A percentile compares a stretch with the other conserved stretches of the same genome.
These are phyloP conservation scores for Leuciscus waleckii DNA, from an alignment of 2,797 vertebrate genomes.

Conservation along the genomic window DNA sequence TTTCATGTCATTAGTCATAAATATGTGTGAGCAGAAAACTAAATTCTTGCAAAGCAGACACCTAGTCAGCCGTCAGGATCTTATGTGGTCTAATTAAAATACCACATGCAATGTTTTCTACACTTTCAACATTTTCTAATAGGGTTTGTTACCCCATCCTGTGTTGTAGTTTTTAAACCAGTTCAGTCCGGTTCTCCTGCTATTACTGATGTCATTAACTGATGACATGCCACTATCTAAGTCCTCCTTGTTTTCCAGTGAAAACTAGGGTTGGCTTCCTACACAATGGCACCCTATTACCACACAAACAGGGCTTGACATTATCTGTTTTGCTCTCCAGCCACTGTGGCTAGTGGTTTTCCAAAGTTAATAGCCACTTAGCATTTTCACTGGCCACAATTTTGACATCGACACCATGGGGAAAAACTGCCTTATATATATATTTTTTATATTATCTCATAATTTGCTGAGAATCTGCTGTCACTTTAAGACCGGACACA, in stretches of 20 bases:
- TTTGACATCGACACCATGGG: too few species aligned
- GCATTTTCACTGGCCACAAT: too few species aligned
- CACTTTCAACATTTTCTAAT: background rate
- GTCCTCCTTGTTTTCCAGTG: constrained; percentile 15
- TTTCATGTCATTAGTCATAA: constrained; percentile 17
- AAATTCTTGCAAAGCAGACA: background rate
- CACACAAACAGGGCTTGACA: background rate
- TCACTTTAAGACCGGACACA: too few species aligned
- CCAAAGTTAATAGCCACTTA: too few species aligned
- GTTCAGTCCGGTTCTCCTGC: constrained; percentile 9
- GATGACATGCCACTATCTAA: constrained; percentile 7
- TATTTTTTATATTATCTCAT: too few species aligned
- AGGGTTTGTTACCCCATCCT: background rate
- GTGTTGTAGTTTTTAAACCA: background rate
- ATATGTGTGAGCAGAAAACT: background rate
- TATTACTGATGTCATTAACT: constrained; percentile 27
- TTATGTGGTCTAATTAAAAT: constrained; percentile 8
- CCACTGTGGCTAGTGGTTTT: too few species aligned
- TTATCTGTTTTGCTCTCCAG: too few species aligned
- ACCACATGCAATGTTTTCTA: too few species aligned
- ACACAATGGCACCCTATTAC: constrained; percentile 14
- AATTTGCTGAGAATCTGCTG: too few species aligned
- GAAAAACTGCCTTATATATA: too few species aligned
- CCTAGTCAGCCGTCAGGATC: background rate
- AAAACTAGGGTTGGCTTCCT: constrained; percentile 1